Base-by-base conservation (phyloP, 2,888 invertebrate genomes). In the Drosophila vallismaia region DNA sequence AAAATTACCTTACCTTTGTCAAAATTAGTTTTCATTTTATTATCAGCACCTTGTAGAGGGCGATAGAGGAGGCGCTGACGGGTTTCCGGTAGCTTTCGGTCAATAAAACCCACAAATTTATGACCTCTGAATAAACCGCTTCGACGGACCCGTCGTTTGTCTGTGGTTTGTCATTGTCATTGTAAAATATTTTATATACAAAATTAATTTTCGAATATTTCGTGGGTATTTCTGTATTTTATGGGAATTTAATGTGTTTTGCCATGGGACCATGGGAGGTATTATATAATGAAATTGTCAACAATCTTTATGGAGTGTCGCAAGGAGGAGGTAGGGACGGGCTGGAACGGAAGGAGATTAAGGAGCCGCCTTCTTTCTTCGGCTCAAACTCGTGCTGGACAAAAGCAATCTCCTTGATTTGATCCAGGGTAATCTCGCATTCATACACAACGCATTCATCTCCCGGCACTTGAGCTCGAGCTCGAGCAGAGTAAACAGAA, bases 1-100 rank as follows among this genome's bases (percentile, higher is more conserved):
- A 46, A 24, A 46, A 44, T 53, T 77, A 74, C 74, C 80, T 78
- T 71, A 70, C 51, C 74, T 50, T 64, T 85, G 85, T 87, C 70
- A 74, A 87, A 82, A 87, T 82, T 87, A 80, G 87, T 85, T 82
- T 81, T 70, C 58, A 76, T 82, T 85, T 81, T 87, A 85, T 85
- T 64, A 82, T 74, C 74, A 57, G 66, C 77, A 80, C 74, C 75
- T 79, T 73, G 67, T 76, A 53, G 60, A 44, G 66, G 33, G 64
- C 56, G 45, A 29, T 26, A 29, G 57, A 68, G 57, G 62, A 56
- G 28, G 71, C 59, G 71, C 66, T 48, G 73, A 59, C 72, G 78
- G 67, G 79, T 82, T 85, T 85, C 76, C 88, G 86, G 82, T 82
- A 88, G 82, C 86, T 76, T 68, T 68, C 64, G 71, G 63, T 62